Evolutionary conservation across 1,140 invertebrate genomes (phyloP), one percentile per base, ranked within the genome.

Genomic region (Aphelinus certus): DNA sequence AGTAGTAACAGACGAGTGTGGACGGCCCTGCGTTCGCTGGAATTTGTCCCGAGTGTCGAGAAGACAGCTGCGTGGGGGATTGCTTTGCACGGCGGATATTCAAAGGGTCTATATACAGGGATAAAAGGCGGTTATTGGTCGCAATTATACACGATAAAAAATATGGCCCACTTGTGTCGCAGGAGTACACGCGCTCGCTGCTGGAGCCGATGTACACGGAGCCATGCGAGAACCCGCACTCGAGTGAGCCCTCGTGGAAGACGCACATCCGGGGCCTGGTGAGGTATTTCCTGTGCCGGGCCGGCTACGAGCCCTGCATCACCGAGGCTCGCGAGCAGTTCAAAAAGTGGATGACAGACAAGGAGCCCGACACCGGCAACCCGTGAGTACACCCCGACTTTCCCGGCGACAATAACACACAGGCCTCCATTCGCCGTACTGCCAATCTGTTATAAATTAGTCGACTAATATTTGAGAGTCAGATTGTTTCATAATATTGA

Each of bases 291-390:
- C 85, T 95, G 1, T 94, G 93, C 78, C 88, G 90, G 56, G 91
- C 92, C 61, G 93, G 93, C 1, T 94, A 94, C 82, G 88, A 90
- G 64, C 92, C 93, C 0, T 94, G 93, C 77, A 89, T 95, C 43
- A 84, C 89, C 60, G 91, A 93, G 81, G 92, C 93, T 0, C 90
- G 92, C 77, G 88, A 88, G 2, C 90, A 91, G 5, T 94, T 89
- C 79, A 88, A 88, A 57, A 90, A 91, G 78, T 95, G 94, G 93
- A 90, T 93, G 86, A 87, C 90, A 55, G 88, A 89, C 46, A 86
- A 89, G 10, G 90, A 92, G 77, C 92, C 93, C 26, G 92, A 94
- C 81, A 91, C 91, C 79, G 92, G 92, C 75, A 94, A 92, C 83
- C 92, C 92, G 93, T 95, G 80, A 89, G 90, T 77, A 53, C 51